phyloP scores from a whole-genome alignment of 1,140 invertebrate genomes.

The Spodoptera litura region DNA sequence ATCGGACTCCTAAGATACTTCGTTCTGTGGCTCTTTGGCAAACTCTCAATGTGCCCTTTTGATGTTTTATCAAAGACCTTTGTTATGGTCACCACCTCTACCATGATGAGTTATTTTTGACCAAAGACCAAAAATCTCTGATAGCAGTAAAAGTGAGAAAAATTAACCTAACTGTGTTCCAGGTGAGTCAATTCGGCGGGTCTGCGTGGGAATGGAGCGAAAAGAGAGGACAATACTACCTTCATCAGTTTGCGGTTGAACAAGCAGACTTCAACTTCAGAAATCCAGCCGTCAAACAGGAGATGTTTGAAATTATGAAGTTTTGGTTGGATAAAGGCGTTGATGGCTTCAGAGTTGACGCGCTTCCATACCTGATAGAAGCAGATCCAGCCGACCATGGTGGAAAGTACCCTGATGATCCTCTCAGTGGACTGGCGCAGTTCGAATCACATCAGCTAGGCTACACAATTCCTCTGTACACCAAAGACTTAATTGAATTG shows the following conservation, averaged over 20 bases:
- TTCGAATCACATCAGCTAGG: slow-evolving; percentile 79
- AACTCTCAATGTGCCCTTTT: no score
- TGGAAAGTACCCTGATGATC: slow-evolving; percentile 88
- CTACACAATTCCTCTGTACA: slow-evolving; percentile 86
- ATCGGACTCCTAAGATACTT: no score
- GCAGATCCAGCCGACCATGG: slow-evolving; percentile 81
- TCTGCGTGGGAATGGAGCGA: slow-evolving; percentile 90
- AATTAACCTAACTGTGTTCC: not conserved
- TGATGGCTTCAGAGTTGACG: slow-evolving; percentile 91
- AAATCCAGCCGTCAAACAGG: slow-evolving; percentile 84
- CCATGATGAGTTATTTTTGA: no score
- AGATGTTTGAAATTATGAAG: slow-evolving; percentile 87
- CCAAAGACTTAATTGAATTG: slow-evolving; percentile 86
- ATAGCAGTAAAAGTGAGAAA: no score
- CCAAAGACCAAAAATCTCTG: no score
- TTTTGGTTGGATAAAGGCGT: slow-evolving; percentile 90
- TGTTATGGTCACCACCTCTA: no score
- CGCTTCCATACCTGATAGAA: slow-evolving; percentile 88
- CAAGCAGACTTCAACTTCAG: slow-evolving; percentile 91
- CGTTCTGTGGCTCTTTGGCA: no score
- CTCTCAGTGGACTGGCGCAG: slow-evolving; percentile 74
- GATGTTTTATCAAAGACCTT: no score
- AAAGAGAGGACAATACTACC: slow-evolving; percentile 89
- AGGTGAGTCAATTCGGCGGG: slow-evolving; percentile 86
- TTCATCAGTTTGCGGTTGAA: slow-evolving; percentile 88